Evolutionary conservation across 1,140 invertebrate genomes (phyloP).

Genomic region (Carposina sasakii): DNA sequence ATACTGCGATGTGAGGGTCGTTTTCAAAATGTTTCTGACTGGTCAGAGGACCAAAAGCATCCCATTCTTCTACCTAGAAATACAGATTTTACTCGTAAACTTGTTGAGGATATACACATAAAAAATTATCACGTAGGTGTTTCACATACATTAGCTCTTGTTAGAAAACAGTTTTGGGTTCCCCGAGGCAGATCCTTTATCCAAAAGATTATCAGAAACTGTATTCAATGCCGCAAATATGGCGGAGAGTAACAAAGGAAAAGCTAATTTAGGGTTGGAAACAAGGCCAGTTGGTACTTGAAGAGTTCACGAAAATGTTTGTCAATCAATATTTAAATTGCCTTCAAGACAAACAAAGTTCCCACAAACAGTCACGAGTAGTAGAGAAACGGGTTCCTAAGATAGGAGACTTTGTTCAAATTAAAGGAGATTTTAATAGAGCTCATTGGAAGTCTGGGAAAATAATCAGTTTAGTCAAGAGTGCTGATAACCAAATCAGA

Average conservation of each 20-base stretch:
- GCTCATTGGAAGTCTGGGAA: neutral
- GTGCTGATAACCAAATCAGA: neutral
- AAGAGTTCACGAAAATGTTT: neutral
- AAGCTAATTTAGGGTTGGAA: too few relatives aligned
- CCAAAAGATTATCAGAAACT: slow-evolving; percentile 11
- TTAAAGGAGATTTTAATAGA: neutral
- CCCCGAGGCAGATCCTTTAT: slow-evolving; percentile 5
- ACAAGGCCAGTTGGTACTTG: neutral
- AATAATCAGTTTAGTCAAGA: neutral
- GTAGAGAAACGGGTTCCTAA: neutral
- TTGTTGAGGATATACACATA: slow-evolving; percentile 9
- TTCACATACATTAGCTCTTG: slow-evolving; percentile 7
- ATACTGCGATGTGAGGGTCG: slow-evolving; percentile 5
- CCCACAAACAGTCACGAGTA: neutral
- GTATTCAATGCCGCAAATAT: slow-evolving; percentile 5
- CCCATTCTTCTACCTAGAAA: slow-evolving; percentile 2
- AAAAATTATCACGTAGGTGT: slow-evolving; percentile 18
- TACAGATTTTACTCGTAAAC: neutral
- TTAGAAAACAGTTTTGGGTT: slow-evolving; percentile 12
- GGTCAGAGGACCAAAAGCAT: neutral
- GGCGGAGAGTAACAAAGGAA: too few relatives aligned
- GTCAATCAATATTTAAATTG: neutral
- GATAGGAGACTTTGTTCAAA: neutral
- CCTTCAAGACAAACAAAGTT: neutral
- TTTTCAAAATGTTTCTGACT: neutral